These are phyloP conservation scores for Euzetes globulus DNA, from an alignment of 2,888 invertebrate genomes.

Conservation along the genomic window DNA sequence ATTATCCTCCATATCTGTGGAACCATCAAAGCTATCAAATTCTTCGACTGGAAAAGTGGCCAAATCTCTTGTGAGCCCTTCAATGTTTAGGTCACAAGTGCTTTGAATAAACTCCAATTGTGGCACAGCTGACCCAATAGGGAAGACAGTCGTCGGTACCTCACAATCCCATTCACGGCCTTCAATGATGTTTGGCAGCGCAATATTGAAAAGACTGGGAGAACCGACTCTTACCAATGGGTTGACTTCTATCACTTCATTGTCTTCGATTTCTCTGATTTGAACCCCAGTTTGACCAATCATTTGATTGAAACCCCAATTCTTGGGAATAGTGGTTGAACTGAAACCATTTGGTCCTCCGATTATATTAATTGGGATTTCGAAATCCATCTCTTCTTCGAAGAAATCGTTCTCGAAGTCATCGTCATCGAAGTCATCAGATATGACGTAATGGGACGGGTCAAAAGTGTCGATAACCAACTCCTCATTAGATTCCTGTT, in stretches of 20 bases:
- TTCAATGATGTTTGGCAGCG: neutral
- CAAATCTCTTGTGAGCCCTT: constrained; percentile 42
- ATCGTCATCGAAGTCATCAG: constrained; percentile 27
- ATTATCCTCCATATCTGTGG: constrained; percentile 16
- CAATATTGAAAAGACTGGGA: constrained; percentile 3
- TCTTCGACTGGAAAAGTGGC: constrained; percentile 41
- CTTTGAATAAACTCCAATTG: constrained; percentile 42
- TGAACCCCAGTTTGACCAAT: constrained; percentile 34
- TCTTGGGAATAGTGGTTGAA: constrained; percentile 35
- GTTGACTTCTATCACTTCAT: constrained; percentile 18
- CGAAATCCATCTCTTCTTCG: neutral
- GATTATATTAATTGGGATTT: constrained; percentile 3
- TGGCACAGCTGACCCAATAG: constrained; percentile 39
- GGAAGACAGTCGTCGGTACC: constrained; percentile 13
- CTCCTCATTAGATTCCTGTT: constrained; percentile 36
- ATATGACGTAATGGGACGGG: constrained; percentile 35
- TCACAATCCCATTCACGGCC: constrained; percentile 37
- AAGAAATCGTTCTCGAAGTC: neutral
- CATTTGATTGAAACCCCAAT: constrained; percentile 41
- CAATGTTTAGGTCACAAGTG: constrained; percentile 42
- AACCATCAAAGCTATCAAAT: constrained; percentile 40
- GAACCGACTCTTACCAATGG: constrained; percentile 1
- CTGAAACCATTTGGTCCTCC: constrained; percentile 8
- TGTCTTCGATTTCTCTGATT: constrained; percentile 34
- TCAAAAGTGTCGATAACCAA: constrained; percentile 43